Conservation (phyloP, 2,797 vertebrate species). For the Mycteria americana region DNA sequence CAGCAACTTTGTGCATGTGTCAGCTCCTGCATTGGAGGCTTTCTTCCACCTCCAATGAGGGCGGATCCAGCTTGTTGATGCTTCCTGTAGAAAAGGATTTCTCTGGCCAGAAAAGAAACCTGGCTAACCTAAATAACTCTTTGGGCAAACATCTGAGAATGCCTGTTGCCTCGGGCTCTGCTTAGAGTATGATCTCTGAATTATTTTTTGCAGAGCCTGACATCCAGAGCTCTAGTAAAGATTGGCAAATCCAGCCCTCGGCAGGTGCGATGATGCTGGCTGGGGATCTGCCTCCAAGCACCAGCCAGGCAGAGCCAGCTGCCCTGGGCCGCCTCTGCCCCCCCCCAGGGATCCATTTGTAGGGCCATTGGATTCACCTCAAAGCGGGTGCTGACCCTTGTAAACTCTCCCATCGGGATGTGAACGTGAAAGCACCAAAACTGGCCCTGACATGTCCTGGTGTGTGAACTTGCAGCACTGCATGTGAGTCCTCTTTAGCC, state of each 20-base stretch:
- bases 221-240: background rate
- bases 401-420: background rate
- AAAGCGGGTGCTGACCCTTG: background rate
- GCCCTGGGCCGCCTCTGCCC: background rate
- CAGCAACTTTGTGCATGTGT: background rate
- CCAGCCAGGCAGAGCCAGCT: background rate
- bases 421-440: background rate
- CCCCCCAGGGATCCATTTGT: background rate
- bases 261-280: background rate
- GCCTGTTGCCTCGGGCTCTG: background rate
- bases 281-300: background rate
- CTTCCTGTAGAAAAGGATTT: background rate
- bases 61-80: background rate
- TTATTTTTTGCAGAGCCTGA: background rate
- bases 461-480: background rate
- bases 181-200: background rate
- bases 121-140: background rate
- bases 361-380: background rate
- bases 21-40: background rate
- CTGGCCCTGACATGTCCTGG: rapidly evolving
- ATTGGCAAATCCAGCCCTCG: background rate
- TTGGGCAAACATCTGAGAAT: background rate
- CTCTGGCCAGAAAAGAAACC: background rate
- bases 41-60: background rate
- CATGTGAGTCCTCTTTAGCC: background rate